Percentiles rank a stretch among this genome's conserved stretches.
Conservation (phyloP, 2,797 vertebrate species). For the Sternarchorhynchus goeldii region DNA sequence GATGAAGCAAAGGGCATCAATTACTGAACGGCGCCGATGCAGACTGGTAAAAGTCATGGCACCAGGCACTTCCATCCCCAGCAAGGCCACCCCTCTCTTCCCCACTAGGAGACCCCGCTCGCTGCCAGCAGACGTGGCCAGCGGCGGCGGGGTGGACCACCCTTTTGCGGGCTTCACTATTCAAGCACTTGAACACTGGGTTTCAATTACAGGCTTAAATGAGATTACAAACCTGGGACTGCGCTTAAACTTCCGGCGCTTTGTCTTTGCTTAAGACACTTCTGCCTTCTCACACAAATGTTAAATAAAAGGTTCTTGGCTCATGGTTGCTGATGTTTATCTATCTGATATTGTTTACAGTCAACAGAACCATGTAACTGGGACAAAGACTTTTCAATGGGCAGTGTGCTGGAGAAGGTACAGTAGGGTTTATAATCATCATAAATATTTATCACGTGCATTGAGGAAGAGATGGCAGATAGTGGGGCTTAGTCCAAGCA, state of each 20-base stretch:
- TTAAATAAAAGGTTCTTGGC: slow-evolving; percentile 30
- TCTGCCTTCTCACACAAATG: slow-evolving; percentile 21
- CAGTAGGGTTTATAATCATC: slow-evolving; percentile 12
- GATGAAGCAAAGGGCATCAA: slow-evolving; percentile 74
- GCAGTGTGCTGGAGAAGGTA: background rate
- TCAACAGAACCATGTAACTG: slow-evolving; percentile 23
- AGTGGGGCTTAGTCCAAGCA: background rate
- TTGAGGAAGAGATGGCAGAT: background rate
- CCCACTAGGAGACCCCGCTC: slow-evolving; percentile 27
- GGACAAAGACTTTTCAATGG: background rate
- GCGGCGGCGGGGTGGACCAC: slow-evolving; percentile 34
- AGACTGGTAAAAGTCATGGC: slow-evolving; percentile 50
- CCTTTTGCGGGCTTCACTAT: slow-evolving; percentile 39
- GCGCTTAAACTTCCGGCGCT: background rate
- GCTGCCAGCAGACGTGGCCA: slow-evolving; percentile 50
- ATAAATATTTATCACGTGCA: slow-evolving; percentile 36
- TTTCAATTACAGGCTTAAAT: slow-evolving; percentile 47
- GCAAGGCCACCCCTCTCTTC: background rate
- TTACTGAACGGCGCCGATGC: slow-evolving; percentile 72
- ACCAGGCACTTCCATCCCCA: slow-evolving; percentile 23
- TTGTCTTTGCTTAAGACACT: slow-evolving; percentile 18
- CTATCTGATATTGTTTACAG: slow-evolving; percentile 37
- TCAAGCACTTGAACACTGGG: slow-evolving; percentile 16
- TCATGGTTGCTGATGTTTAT: slow-evolving; percentile 14
- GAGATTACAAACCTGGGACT: background rate